Evolutionary conservation across 1,140 invertebrate genomes (phyloP), one percentile per base, ranked within the genome.

Genomic region (Chymomyza costata): DNA sequence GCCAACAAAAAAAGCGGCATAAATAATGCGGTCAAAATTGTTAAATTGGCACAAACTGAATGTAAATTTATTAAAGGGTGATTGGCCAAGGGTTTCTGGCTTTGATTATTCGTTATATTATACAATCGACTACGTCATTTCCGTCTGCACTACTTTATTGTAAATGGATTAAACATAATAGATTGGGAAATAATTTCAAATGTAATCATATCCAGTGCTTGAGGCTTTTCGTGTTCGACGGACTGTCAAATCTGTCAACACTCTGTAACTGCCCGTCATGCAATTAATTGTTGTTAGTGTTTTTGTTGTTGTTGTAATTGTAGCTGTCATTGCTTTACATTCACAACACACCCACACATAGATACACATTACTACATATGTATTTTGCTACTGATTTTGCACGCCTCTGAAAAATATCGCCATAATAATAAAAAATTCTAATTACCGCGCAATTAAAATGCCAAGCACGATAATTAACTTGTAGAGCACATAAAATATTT

Each of bases 111-210:
- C n/a, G n/a, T n/a, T n/a, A n/a, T n/a, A 25, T 25, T 25, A 25
- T 25, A 52, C 50, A 48, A 41, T 49, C 43, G 17, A 54, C 61
- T 38, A 43, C 50, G 43, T 73, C 69, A 69, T 68, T 78, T 76
- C 71, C 71, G 71, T 45, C 59, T 57, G 52, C 70, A 65, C 65
- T 60, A 62, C 71, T 74, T 76, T 21, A 25, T 8, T 5, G 19
- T 25, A 25, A 25, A 5, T 25, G 8, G 3, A 3, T 5, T 5
- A 3, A 25, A 25, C 21, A 25, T 5, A 62, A 11, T 54, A 48
- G 32, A 62, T 68, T 59, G 52, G 48, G 58, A 57, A 68, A 68
- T 28, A 30, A 39, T 46, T 21, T 47, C 31, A 37, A 49, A 47
- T 59, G 45, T n/a, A n/a, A n/a, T n/a, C n/a, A n/a, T n/a, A n/a